phyloP scores from a whole-genome alignment of 2,797 vertebrate species.

The Austrolebias charrua region DNA sequence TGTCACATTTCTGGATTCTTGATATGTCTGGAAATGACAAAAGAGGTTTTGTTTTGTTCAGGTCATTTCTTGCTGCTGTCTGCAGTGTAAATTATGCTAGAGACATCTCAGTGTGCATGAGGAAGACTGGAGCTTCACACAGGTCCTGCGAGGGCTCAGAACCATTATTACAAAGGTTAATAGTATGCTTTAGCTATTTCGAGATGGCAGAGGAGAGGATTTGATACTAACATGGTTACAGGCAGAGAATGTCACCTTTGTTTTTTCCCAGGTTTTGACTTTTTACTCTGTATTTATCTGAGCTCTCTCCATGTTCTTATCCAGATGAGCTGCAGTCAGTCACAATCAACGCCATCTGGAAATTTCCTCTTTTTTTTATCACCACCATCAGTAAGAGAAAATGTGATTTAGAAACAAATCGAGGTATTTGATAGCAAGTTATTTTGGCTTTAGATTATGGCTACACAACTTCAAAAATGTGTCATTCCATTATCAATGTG shows the following conservation, averaged over 20 bases:
- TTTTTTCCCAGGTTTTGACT: constrained; percentile 53
- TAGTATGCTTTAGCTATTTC: constrained; percentile 56
- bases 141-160: constrained; percentile 23
- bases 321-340: constrained; percentile 23
- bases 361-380: constrained; percentile 1
- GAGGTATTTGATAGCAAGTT: not conserved
- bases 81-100: constrained; percentile 16
- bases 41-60: constrained; percentile 18
- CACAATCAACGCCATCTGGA: constrained; percentile 35
- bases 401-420: constrained; percentile 4
- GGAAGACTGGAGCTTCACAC: not conserved
- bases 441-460: constrained; percentile 8
- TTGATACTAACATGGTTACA: constrained; percentile 49
- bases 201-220: constrained; percentile 33
- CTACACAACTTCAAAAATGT: too few relatives aligned
- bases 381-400: constrained; percentile 17
- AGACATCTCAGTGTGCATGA: constrained; percentile 6
- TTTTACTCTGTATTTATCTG: constrained; percentile 32
- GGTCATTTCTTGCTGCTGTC: not conserved
- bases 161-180: constrained; percentile 69
- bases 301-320: constrained; percentile 14
- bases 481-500: too few relatives aligned
- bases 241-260: constrained; percentile 57
- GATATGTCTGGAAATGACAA: constrained; percentile 24
- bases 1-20: constrained; percentile 30